Base-by-base conservation (phyloP, 2,113 vertebrate genomes). In the Sceloporus undulatus region DNA sequence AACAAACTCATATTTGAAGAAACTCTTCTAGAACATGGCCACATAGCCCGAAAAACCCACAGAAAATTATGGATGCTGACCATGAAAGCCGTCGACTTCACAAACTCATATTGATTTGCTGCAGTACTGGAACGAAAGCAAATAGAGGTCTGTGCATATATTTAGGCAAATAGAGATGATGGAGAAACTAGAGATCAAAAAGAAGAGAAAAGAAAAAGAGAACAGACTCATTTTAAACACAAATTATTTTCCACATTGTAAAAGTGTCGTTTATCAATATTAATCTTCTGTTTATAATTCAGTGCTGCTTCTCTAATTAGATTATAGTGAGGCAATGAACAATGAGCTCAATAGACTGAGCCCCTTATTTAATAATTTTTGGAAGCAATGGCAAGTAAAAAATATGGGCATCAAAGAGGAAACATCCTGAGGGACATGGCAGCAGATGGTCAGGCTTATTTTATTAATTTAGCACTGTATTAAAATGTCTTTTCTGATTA, bases 371-470 rank as follows among this genome's bases (percentile, higher is more conserved):
- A 65, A 92, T 86, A 91, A 52, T 89, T 78, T 83, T 95, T 93
- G 93, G 91, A 94, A 88, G 93, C 92, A 91, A 5, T 91, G 89
- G 88, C 87, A 34, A 87, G 89, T 85, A 91, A 1, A 78, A 7
- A 27, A 0, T 86, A 21, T 75, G 85, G 92, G 87, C 89, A 90
- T 66, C 79, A 2, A 70, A 1, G 91, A 86, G 87, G 62, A 77
- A 66, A 2, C 52, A 29, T 93, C 95, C 90, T 79, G 11, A 86
- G 95, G 95, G 95, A 95, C 0, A 54, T 25, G 87, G 38, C 56
- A 90, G 92, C 95, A 95, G 95, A 95, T 95, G 95, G 94, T 86
- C 76, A 8, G 87, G 87, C 86, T 94, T 75, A 42, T 93, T 94
- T 95, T 94, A 95, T 94, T 94, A 89, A 93, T 94, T 95, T 92